A percentile compares a stretch with the other conserved stretches of the same genome.
These are phyloP conservation scores for Perizoma affinitatum DNA, from an alignment of 2,888 invertebrate species.

Conservation along the genomic window DNA sequence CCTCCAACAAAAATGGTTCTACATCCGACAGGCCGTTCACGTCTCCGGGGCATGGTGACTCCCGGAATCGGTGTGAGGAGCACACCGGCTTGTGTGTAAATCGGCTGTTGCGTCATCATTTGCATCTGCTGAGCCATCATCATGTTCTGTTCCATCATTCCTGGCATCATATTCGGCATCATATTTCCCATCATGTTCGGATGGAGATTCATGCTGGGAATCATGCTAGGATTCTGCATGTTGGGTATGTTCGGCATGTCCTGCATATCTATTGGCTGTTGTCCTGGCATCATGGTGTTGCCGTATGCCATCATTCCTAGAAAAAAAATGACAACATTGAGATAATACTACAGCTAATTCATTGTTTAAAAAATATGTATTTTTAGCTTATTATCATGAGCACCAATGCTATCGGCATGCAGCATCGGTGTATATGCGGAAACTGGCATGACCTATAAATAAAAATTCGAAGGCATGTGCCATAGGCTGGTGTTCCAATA, in stretches of 20 bases:
- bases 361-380: no score
- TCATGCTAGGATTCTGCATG: slow-evolving; percentile 41
- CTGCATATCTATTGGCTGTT: slow-evolving; percentile 48
- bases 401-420: no score
- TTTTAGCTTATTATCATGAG: no score
- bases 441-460: no score
- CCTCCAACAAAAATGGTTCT: slow-evolving; percentile 96
- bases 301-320: slow-evolving; percentile 51
- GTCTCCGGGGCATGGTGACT: slow-evolving; percentile 56
- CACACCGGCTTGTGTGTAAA: slow-evolving; percentile 88
- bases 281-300: slow-evolving; percentile 45
- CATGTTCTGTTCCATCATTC: slow-evolving; percentile 85
- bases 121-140: slow-evolving; percentile 66
- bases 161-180: slow-evolving; percentile 56
- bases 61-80: slow-evolving; percentile 94
- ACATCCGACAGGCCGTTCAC: slow-evolving; percentile 84
- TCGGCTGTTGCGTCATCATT: slow-evolving; percentile 50
- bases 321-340: slow-evolving; percentile 6
- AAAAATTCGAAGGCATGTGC: no score
- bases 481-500: no score
- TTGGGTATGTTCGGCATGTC: slow-evolving; percentile 42
- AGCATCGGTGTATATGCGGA: no score
- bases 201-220: slow-evolving; percentile 67
- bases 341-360: no score
- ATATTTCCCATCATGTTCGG: slow-evolving; percentile 53